Base-by-base conservation (phyloP, 2,888 invertebrate species). In the Coecobrya sp. region DNA sequence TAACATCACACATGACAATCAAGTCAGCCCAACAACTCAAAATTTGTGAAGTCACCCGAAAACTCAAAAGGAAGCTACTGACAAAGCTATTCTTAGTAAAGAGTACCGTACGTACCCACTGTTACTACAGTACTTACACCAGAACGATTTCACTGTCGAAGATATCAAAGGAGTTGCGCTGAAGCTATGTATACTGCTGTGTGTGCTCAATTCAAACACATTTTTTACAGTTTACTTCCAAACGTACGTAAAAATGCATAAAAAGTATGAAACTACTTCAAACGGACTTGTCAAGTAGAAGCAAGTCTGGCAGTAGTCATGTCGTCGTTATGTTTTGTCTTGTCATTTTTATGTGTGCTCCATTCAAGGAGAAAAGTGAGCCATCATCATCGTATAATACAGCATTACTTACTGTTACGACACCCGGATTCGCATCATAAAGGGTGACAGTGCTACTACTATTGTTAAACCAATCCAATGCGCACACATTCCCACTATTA, bases 301-400 rank as follows among this genome's bases (percentile, higher is more conserved):
- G 42, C 4, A 42, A 42, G n/a, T n/a, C n/a, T 42, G 42, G 42
- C 42, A 42, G 42, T 42, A 4, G 10, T n/a, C 42, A 42, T 49
- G 49, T 49, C 49, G 11, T 16, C 49, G 49, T 49, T 49, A 73
- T 42, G 25, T 79, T 16, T 22, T 52, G 79, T 79, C 79, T n/a
- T 82, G 81, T 82, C 81, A 59, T 55, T 52, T 73, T 82, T 82
- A 82, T 82, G 27, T 82, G 59, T 82, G 52, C 52, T 79, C 52
- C 79, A 55, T 82, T 82, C 59, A 55, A 49, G 30, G 30, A 82
- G 81, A 59, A 55, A 82, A 82, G 81, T 82, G 59, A 82, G 59
- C 81, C 81, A 55, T 82, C 55, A 52, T 49, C 52, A 52, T 79
- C 42, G n/a, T 49, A 49, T 16, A 13, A 49, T 49, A 49, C 10